These are phyloP conservation scores for Myoxocephalus aenaeus DNA, from an alignment of 2,797 vertebrate genomes.

Conservation along the genomic window DNA sequence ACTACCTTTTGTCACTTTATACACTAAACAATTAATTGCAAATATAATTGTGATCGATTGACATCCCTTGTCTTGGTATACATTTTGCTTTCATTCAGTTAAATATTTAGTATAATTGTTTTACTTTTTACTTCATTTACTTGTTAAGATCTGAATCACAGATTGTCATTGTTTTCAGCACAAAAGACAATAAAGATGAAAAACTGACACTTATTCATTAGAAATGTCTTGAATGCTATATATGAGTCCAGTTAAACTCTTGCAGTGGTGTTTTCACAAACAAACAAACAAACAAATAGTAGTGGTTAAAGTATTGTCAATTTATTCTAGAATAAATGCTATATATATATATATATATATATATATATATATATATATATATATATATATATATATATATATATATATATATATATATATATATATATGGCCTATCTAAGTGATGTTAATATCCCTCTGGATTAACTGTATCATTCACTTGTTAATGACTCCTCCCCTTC, in stretches of 20 bases:
- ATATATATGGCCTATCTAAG: background rate
- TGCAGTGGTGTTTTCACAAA: background rate
- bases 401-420: no score
- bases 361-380: background rate
- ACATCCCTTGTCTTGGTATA: background rate
- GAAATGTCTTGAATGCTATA: background rate
- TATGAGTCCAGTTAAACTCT: background rate
- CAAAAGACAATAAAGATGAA: background rate
- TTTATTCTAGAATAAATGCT: background rate
- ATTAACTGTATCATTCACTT: background rate
- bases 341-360: no score
- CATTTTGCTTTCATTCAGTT: background rate
- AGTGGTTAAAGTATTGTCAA: background rate
- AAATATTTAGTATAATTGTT: background rate
- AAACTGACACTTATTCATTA: background rate
- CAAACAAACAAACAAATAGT: background rate
- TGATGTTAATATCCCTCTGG: background rate
- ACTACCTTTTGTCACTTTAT: background rate
- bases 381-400: background rate
- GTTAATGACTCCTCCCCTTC: constrained; percentile 19
- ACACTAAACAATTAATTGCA: background rate
- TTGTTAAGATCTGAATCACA: background rate
- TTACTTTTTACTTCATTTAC: background rate
- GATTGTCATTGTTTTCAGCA: no score
- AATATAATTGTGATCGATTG: no score